Percentiles rank a stretch among this genome's conserved stretches.
These are phyloP conservation scores for Trypoxylon attenuatum DNA, from an alignment of 2,888 invertebrate species.

Conservation along the genomic window DNA sequence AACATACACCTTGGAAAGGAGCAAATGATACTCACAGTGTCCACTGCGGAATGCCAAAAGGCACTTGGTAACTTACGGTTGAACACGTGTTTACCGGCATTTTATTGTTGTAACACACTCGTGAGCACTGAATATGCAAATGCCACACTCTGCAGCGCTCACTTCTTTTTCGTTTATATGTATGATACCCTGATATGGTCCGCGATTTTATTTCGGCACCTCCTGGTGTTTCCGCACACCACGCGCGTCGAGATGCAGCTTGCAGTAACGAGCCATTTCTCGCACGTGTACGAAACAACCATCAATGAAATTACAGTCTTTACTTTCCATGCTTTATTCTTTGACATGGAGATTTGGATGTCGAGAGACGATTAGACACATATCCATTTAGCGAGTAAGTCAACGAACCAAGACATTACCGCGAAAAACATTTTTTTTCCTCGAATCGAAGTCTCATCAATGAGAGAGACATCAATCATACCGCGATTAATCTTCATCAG, in stretches of 20 bases:
- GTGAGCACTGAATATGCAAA: slow-evolving; percentile 50
- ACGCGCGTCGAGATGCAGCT: slow-evolving; percentile 13
- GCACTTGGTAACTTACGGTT: slow-evolving; percentile 40
- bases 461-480: too few relatives aligned
- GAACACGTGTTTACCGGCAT: slow-evolving; percentile 61
- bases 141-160: slow-evolving; percentile 8
- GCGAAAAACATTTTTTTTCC: too few relatives aligned
- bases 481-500: too few relatives aligned
- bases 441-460: too few relatives aligned
- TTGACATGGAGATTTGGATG: too few relatives aligned
- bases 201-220: slow-evolving; percentile 39
- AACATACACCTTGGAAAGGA: too few relatives aligned
- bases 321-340: too few relatives aligned
- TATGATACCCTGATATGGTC: slow-evolving; percentile 22
- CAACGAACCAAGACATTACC: too few relatives aligned
- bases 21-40: slow-evolving; percentile 4
- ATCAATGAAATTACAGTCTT: too few relatives aligned
- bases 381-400: too few relatives aligned
- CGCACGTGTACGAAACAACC: too few relatives aligned
- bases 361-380: too few relatives aligned
- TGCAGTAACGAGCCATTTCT: slow-evolving; percentile 2
- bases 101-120: slow-evolving; percentile 60
- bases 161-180: slow-evolving; percentile 19
- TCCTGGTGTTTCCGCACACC: slow-evolving; percentile 15
- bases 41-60: slow-evolving; percentile 31